These are phyloP conservation scores for Melieria picta DNA, from an alignment of 2,888 invertebrate genomes.

Conservation along the genomic window DNA sequence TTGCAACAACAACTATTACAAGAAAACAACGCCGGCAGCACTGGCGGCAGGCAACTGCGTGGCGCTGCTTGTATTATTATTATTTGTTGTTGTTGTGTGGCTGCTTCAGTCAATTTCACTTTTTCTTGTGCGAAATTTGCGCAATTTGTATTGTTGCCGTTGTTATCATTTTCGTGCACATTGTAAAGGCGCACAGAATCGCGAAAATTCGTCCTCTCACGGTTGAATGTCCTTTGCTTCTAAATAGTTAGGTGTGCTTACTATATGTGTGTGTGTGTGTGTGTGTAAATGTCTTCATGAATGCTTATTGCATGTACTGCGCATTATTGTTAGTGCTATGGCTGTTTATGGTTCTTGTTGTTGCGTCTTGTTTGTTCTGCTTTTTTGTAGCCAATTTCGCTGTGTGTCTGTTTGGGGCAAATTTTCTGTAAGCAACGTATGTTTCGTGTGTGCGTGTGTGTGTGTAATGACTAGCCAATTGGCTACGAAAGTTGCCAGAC, in stretches of 20 bases:
- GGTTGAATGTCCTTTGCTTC: conserved; percentile 21
- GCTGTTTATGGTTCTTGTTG: too few species aligned
- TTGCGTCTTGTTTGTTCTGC: too few species aligned
- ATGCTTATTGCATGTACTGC: background rate
- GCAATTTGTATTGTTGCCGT: background rate
- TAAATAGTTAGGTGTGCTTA: conserved; percentile 10
- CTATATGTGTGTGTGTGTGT: too few species aligned
- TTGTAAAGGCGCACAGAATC: background rate
- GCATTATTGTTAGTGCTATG: background rate
- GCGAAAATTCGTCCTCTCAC: background rate
- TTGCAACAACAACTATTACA: too few species aligned
- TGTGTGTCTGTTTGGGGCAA: too few species aligned
- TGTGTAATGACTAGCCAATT: too few species aligned
- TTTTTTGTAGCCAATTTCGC: too few species aligned
- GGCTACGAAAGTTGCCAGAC: too few species aligned
- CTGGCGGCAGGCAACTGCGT: background rate
- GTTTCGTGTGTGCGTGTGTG: too few species aligned
- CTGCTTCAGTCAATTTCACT: background rate
- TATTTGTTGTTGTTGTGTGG: background rate
- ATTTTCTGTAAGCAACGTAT: too few species aligned
- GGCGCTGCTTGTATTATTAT: background rate
- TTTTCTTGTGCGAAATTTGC: background rate
- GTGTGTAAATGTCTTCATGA: background rate
- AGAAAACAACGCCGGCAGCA: too few species aligned
- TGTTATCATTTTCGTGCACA: background rate